phyloP scores from a whole-genome alignment of 2,888 invertebrate genomes.

The Celastrina argiolus region DNA sequence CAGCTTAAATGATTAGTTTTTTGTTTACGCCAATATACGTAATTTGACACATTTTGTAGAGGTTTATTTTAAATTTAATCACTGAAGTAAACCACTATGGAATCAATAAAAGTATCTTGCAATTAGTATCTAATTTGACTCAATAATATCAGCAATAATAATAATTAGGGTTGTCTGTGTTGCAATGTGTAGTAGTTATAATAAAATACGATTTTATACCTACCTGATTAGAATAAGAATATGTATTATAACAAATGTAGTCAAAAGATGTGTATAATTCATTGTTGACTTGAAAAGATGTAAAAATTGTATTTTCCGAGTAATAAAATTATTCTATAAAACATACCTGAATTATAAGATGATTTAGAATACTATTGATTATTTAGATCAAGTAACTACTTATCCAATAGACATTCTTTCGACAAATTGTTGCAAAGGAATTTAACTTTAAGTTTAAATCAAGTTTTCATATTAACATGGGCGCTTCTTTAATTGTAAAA shows the following conservation, averaged over 20 bases:
- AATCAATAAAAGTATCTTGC: not conserved
- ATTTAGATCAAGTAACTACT: too few species aligned
- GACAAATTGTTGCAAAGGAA: too few species aligned
- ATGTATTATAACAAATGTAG: not conserved
- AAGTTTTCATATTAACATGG: too few species aligned
- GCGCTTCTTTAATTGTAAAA: too few species aligned
- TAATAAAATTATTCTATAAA: too few species aligned
- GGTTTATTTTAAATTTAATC: not conserved
- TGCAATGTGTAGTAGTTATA: not conserved
- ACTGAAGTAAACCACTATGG: not conserved
- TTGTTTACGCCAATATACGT: not conserved
- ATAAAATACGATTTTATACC: not conserved
- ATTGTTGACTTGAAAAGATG: too few species aligned
- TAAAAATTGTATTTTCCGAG: not conserved
- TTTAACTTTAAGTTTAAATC: too few species aligned
- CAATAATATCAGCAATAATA: not conserved
- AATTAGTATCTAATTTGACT: not conserved
- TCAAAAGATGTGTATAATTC: not conserved
- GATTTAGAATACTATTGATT: too few species aligned
- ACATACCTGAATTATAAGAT: too few species aligned
- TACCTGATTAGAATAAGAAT: slow-evolving; percentile 8
- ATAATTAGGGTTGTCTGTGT: not conserved
- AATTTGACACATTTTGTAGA: not conserved
- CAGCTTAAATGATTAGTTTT: not conserved
- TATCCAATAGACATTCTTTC: too few species aligned